Base-by-base conservation (phyloP, 1,140 invertebrate genomes). In the Papilio machaon region DNA sequence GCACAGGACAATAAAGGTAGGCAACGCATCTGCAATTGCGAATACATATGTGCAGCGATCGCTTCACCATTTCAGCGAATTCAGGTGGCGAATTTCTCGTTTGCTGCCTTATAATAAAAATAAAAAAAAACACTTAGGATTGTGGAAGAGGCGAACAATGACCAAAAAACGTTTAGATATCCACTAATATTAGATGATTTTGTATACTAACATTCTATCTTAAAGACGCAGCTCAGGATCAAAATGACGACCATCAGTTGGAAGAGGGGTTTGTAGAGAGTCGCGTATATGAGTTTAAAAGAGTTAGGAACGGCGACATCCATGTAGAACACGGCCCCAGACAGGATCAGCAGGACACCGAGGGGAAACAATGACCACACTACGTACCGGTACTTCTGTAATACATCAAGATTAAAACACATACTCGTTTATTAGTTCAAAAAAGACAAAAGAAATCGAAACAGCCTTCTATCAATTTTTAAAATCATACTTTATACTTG, bases 251-350 rank as follows among this genome's bases (percentile, higher is more conserved):
- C 75, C 0, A 92, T 30, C 0, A 83, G 7, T 76, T 90, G 89
- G 79, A 93, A 93, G n/a, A 90, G 9, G 0, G 90, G 84, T 78
- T 92, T 94, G 82, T 90, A 90, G 19, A 93, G 73, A 0, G 87
- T 82, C 2, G 92, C 91, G 83, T 94, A 95, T 11, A 86, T 8
- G 0, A 93, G 85, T 7, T 83, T 83, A 0, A 87, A 35, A 5
- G 83, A 7, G 0, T 75, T 80, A 4, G 90, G 74, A 0, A 85
- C 82, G 0, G 73, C 49, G 0, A 85, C 85, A 47, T 92, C 89
- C 15, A 83, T 81, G 82, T 91, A 94, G 85, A 93, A 91, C 60
- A 91, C 30, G 0, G 83, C 87, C 0, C 92, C 93, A 0, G 89
- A 90, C 1, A 94, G 86, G 15, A 95, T 91, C 23, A 92, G 76